Percentiles rank a stretch among this genome's conserved stretches.
These are phyloP conservation scores for Meloidogyne floridensis DNA, from an alignment of 1,140 invertebrate species.

Conservation along the genomic window DNA sequence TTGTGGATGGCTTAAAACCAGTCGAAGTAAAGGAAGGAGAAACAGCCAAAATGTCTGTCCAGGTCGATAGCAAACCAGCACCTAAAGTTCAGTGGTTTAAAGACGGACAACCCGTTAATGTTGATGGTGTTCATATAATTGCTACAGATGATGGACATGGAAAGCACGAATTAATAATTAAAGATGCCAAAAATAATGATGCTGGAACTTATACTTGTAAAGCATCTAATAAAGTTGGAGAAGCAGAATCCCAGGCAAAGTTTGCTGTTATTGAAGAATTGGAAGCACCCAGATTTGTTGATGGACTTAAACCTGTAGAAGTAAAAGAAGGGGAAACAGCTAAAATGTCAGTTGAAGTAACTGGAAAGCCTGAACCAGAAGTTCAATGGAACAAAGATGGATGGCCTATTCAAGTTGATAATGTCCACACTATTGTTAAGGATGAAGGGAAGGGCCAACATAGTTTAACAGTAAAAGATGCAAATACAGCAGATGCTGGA, in stretches of 20 bases:
- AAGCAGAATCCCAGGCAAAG: constrained; percentile 46
- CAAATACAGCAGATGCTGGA: constrained; percentile 78
- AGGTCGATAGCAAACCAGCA: constrained; percentile 60
- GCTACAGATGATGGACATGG: constrained; percentile 58
- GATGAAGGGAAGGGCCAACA: constrained; percentile 75
- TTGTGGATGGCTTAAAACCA: constrained; percentile 64
- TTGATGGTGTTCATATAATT: constrained; percentile 53
- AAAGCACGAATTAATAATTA: constrained; percentile 66
- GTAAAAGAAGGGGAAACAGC: constrained; percentile 81
- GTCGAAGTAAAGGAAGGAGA: constrained; percentile 56
- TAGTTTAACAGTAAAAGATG: constrained; percentile 76
- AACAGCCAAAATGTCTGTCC: constrained; percentile 48
- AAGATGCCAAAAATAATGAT: constrained; percentile 55
- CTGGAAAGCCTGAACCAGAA: constrained; percentile 84
- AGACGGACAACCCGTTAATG: constrained; percentile 72
- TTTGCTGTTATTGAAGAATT: constrained; percentile 50
- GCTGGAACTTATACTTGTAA: constrained; percentile 47
- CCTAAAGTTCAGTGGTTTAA: constrained; percentile 66
- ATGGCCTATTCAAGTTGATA: constrained; percentile 73
- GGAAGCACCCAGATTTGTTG: constrained; percentile 56
- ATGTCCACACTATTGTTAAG: constrained; percentile 68
- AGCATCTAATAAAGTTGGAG: constrained; percentile 48
- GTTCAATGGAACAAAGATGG: constrained; percentile 83
- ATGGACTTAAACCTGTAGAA: constrained; percentile 52
- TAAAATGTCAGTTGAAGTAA: constrained; percentile 82